Conservation (phyloP, 1,140 invertebrate genomes). For the Diorhabda carinulata region DNA sequence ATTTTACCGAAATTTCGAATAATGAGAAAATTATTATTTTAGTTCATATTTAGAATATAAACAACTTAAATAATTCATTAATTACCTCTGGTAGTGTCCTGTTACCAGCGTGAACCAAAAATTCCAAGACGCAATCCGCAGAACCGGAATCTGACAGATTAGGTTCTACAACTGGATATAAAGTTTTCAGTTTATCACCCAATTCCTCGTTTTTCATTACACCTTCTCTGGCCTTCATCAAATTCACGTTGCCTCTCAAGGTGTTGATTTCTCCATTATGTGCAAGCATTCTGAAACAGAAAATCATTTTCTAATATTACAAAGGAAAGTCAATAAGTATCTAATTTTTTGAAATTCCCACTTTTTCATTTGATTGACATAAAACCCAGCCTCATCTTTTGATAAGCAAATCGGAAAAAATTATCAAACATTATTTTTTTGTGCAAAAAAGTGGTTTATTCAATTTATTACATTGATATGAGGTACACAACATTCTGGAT, state of each 20-base stretch:
- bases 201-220: slow-evolving; percentile 89
- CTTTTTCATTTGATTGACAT: background rate
- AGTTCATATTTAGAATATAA: too few species aligned
- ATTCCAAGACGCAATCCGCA: slow-evolving; percentile 96
- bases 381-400: too few species aligned
- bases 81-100: slow-evolving; percentile 81
- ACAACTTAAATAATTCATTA: background rate
- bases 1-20: too few species aligned
- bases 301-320: background rate
- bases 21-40: too few species aligned
- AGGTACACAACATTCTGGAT: too few species aligned
- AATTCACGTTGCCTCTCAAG: slow-evolving; percentile 93
- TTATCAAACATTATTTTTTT: too few species aligned
- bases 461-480: too few species aligned
- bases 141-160: slow-evolving; percentile 96
- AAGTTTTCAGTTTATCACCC: slow-evolving; percentile 70
- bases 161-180: slow-evolving; percentile 97
- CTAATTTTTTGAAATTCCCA: background rate
- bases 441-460: too few species aligned
- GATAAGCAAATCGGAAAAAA: too few species aligned
- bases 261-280: slow-evolving; percentile 99
- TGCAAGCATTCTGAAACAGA: slow-evolving; percentile 72
- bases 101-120: slow-evolving; percentile 88
- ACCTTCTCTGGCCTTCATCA: slow-evolving; percentile 97
- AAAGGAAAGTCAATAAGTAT: background rate